Evolutionary conservation across 2,113 vertebrate genomes (phyloP).

Genomic region (Microtus ochrogaster): DNA sequence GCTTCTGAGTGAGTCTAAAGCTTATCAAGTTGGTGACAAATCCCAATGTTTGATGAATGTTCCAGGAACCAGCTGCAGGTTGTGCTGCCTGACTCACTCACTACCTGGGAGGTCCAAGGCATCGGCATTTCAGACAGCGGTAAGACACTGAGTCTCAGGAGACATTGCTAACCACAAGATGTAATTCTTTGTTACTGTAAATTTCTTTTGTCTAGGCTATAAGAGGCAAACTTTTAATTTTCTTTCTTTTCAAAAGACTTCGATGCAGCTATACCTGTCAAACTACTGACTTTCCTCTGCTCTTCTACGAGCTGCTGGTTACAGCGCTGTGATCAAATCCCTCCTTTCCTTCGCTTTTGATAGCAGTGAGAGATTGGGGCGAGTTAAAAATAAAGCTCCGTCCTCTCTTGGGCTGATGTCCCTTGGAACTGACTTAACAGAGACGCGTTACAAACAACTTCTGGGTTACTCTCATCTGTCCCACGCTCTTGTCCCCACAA

Average conservation of each 20-base stretch:
- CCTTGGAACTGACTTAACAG: background rate
- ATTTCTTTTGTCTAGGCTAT: background rate
- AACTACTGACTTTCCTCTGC: background rate
- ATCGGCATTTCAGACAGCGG: constrained; percentile 92
- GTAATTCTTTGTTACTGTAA: background rate
- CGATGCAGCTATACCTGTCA: background rate
- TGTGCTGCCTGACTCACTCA: constrained; percentile 93
- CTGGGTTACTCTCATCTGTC: background rate
- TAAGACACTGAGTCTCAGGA: constrained; percentile 73
- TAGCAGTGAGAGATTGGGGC: background rate
- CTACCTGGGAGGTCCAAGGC: constrained; percentile 94
- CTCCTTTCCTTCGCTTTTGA: background rate
- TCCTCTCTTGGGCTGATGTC: background rate
- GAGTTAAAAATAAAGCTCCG: background rate
- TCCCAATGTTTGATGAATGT: constrained; percentile 67
- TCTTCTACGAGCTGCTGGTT: background rate
- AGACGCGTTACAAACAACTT: constrained; percentile 18
- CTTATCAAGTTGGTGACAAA: background rate
- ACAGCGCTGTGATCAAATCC: background rate
- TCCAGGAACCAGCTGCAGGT: constrained; percentile 81
- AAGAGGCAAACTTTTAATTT: background rate
- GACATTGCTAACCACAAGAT: background rate
- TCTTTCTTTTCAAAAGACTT: constrained; percentile 11
- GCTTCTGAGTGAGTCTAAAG: background rate
- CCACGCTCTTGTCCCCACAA: constrained; percentile 3